Base-by-base conservation (phyloP, 2,113 vertebrate species). In the Thinocorus orbignyianus region DNA sequence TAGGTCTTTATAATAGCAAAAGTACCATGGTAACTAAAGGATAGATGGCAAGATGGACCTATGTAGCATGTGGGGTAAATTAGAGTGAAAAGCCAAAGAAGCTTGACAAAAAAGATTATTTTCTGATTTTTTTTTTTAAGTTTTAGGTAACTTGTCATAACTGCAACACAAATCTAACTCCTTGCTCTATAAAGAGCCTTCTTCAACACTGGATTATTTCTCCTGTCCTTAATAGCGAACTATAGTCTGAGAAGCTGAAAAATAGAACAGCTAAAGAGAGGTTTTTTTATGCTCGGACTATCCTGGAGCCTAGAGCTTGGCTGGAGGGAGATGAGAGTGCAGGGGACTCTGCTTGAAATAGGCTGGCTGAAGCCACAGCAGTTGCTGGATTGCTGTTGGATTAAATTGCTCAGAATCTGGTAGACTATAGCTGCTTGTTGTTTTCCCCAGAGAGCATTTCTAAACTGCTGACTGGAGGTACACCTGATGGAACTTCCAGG, bases 361-460 rank as follows among this genome's bases (percentile, higher is more conserved):
- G 20, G 23, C 10, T 81, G 71, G 39, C 81, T 87, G 70, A 87
- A 97, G 71, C 64, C 42, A 37, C 44, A 60, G 90, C 73, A 61
- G 55, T 42, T 91, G 62, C 77, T 85, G 84, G 66, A 83, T 57
- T 87, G 3, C 52, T 89, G 42, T 82, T 10, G 17, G 80, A 81
- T 35, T 96, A 84, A 92, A 81, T 76, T 24, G 19, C n/a, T 64
- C n/a, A 33, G 62, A 83, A 13, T 87, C 81, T 87, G 48, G 61
- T 12, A 48, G 44, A 39, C 55, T 33, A 41, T 60, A 86, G 76
- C 80, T 92, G 65, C 93, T 93, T 96, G 84, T 76, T 90, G 3
- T 96, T 95, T 97, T 94, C 82, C 41, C 41, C 64, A 95, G 93
- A 93, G 74, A 54, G 52, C 91, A 90, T 90, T 97, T 97, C 55